Evolutionary conservation across 2,797 vertebrate genomes (phyloP).

Genomic region (Harpagifer antarcticus): DNA sequence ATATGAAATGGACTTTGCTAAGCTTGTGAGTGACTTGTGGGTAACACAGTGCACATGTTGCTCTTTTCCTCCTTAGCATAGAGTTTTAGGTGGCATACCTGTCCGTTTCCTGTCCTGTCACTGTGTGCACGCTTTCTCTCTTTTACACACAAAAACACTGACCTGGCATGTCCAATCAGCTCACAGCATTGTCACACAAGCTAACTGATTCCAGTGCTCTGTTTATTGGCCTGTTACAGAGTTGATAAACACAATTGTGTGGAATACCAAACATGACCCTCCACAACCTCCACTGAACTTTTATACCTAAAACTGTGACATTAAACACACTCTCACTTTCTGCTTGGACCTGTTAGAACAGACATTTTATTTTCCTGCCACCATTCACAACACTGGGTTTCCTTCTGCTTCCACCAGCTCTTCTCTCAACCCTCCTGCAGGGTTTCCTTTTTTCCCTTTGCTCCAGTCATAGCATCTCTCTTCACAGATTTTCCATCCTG

Average conservation of each 20-base stretch:
- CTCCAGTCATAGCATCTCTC: conserved; percentile 31
- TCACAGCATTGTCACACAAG: conserved; percentile 61
- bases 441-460: conserved; percentile 24
- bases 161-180: conserved; percentile 54
- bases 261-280: conserved; percentile 69
- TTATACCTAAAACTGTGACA: conserved; percentile 65
- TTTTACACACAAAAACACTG: conserved; percentile 8
- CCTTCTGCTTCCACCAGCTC: conserved; percentile 10
- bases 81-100: conserved; percentile 53
- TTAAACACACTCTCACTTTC: conserved; percentile 51
- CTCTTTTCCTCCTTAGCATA: conserved; percentile 42
- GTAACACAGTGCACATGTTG: conserved; percentile 43
- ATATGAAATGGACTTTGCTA: conserved; percentile 51
- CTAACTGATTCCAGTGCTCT: conserved; percentile 65
- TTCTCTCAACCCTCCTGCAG: not conserved
- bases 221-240: conserved; percentile 78
- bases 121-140: conserved; percentile 48
- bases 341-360: conserved; percentile 35
- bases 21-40: conserved; percentile 45
- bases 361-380: conserved; percentile 21
- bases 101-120: conserved; percentile 57
- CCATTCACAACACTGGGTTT: conserved; percentile 33
- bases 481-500: conserved; percentile 54
- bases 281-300: conserved; percentile 70
- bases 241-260: conserved; percentile 76